phyloP scores from a whole-genome alignment of 2,888 invertebrate genomes.

The Meandrusa payeni region DNA sequence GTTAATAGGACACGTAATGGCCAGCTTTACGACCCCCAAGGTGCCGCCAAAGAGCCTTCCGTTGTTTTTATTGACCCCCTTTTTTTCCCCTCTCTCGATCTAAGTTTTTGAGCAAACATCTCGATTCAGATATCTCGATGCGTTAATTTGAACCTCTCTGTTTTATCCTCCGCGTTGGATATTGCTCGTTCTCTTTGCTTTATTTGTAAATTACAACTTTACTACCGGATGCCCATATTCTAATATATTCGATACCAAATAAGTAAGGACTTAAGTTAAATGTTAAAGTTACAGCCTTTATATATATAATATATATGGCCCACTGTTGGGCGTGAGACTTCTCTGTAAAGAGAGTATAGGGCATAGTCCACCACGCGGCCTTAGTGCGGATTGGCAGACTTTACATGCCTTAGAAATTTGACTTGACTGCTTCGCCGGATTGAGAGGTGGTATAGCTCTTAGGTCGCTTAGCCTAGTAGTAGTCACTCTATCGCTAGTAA shows the following conservation, averaged over 20 bases:
- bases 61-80: constrained; percentile 66
- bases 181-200: constrained; percentile 23
- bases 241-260: neutral
- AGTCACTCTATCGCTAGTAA: no score
- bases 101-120: constrained; percentile 74
- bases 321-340: no score
- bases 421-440: no score
- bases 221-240: constrained; percentile 14
- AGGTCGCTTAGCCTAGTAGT: no score
- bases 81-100: constrained; percentile 50
- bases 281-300: no score
- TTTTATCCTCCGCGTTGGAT: constrained; percentile 24
- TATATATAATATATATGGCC: no score
- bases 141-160: constrained; percentile 45
- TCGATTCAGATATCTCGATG: constrained; percentile 30
- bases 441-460: no score
- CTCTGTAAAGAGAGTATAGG: no score
- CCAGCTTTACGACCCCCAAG: constrained; percentile 58
- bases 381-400: no score
- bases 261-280: no score
- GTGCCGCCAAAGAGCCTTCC: constrained; percentile 69
- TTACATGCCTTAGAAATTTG: no score
- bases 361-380: no score
- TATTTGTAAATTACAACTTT: constrained; percentile 10
- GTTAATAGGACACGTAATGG: constrained; percentile 77